Evolutionary conservation across 2,888 invertebrate genomes (phyloP), one percentile per base, ranked within the genome.

Genomic region (Drosophila sordidula): DNA sequence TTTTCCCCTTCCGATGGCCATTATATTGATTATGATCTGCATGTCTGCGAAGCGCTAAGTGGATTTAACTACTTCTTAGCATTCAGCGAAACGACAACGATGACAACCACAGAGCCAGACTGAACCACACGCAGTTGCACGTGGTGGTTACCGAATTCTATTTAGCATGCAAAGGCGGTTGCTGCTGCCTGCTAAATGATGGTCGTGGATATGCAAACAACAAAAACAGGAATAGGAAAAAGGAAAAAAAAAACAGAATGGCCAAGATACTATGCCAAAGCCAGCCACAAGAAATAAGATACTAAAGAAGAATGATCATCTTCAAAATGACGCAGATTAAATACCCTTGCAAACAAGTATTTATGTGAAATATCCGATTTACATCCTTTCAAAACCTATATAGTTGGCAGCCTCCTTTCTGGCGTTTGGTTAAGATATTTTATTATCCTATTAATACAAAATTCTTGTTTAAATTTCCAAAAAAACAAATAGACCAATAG

Each of bases 101-200:
- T 62, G 68, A 58, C 51, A 57, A 29, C 12, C 49, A 45, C 57
- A 51, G 39, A 54, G 26, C 44, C 26, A 56, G 18, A 49, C 41
- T 34, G 39, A 54, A 11, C 51, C 44, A 9, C 44, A 56, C 34
- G 32, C 52, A 50, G 22, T n/a, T 16, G 16, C 51, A 65, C 58
- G 38, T 52, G 62, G 39, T 42, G 62, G 45, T 46, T 44, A 59
- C 52, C 38, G 41, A 79, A 65, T 51, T 78, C 70, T 84, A 77
- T 74, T 81, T 81, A 63, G 47, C 78, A 81, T 81, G 85, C 84
- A 84, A 78, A 70, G 52, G 32, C 58, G 49, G 77, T 77, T 46
- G 34, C 45, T 9, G 45, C 29, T 41, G 59, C 50, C 50, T 46
- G 51, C 39, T 64, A 69, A 70, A 70, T 52, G 42, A 56, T 63